Percentiles rank a stretch among this genome's conserved stretches.
Evolutionary conservation across 2,113 vertebrate genomes (phyloP).

Genomic region (Scalopus aquaticus): DNA sequence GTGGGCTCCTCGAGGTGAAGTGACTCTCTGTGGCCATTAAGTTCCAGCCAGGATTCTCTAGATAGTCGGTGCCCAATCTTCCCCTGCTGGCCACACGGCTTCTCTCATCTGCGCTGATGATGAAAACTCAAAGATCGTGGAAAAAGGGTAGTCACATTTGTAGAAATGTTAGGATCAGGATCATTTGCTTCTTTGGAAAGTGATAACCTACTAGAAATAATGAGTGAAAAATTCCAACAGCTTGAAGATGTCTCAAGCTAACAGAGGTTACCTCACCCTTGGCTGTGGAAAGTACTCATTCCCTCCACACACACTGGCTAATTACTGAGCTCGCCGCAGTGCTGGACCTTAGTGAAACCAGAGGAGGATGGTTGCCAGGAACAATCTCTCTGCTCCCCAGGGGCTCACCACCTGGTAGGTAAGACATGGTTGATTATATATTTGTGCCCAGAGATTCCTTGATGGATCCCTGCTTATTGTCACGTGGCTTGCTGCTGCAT

Average conservation of each 20-base stretch:
- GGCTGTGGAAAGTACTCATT: neutral
- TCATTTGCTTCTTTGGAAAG: neutral
- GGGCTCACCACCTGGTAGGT: neutral
- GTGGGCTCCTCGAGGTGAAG: neutral
- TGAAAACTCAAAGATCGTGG: neutral
- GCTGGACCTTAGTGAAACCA: neutral
- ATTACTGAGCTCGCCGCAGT: neutral
- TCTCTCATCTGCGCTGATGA: neutral
- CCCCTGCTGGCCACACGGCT: fast-evolving
- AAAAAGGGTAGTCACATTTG: neutral
- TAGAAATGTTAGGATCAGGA: neutral
- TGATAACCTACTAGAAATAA: neutral
- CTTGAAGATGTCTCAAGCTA: neutral
- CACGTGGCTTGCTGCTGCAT: neutral
- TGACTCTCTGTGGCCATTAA: too few species aligned
- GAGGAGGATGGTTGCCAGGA: neutral
- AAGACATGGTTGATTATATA: fast-evolving
- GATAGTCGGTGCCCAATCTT: fast-evolving
- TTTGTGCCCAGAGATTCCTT: too few species aligned
- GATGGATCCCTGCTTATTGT: neutral
- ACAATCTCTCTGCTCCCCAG: neutral
- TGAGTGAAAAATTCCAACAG: neutral
- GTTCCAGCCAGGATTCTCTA: too few species aligned
- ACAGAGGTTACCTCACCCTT: neutral
- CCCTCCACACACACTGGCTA: neutral